These are phyloP conservation scores for Sylvicola cinctus DNA, from an alignment of 2,888 invertebrate genomes.

Conservation along the genomic window DNA sequence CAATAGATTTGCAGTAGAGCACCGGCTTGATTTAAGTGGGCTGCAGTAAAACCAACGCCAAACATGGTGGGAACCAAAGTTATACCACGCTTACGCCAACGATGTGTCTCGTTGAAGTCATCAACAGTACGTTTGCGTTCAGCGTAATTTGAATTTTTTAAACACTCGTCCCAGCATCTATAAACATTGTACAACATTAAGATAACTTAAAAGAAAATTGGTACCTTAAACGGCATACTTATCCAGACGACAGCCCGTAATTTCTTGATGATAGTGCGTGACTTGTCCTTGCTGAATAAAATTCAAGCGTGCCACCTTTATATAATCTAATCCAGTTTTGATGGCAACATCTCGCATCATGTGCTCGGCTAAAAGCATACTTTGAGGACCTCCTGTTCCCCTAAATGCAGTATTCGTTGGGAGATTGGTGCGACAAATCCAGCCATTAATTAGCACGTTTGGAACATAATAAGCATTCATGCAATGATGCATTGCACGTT, in stretches of 20 bases:
- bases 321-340: slow-evolving; percentile 39
- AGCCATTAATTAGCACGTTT: slow-evolving; percentile 45
- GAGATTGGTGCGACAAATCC: slow-evolving; percentile 69
- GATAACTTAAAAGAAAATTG: too few relatives aligned
- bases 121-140: slow-evolving; percentile 35
- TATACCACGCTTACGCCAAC: slow-evolving; percentile 75
- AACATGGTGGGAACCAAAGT: slow-evolving; percentile 64
- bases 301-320: slow-evolving; percentile 46
- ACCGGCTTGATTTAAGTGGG: slow-evolving; percentile 65
- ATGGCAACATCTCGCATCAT: slow-evolving; percentile 58
- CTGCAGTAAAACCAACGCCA: slow-evolving; percentile 60
- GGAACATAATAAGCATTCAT: slow-evolving; percentile 70
- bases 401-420: slow-evolving; percentile 87
- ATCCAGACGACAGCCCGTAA: slow-evolving; percentile 49
- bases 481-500: slow-evolving; percentile 64
- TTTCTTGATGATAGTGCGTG: slow-evolving; percentile 56
- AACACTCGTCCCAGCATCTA: slow-evolving; percentile 62
- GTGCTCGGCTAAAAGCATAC: slow-evolving; percentile 67
- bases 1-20: slow-evolving; percentile 72
- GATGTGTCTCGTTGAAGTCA: slow-evolving; percentile 53
- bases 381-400: slow-evolving; percentile 82
- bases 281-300: slow-evolving; percentile 56
- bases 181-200: too few relatives aligned
- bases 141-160: slow-evolving; percentile 40
- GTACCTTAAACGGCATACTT: slow-evolving; percentile 17